phyloP scores from a whole-genome alignment of 2,797 vertebrate genomes.

The Trichosurus vulpecula region DNA sequence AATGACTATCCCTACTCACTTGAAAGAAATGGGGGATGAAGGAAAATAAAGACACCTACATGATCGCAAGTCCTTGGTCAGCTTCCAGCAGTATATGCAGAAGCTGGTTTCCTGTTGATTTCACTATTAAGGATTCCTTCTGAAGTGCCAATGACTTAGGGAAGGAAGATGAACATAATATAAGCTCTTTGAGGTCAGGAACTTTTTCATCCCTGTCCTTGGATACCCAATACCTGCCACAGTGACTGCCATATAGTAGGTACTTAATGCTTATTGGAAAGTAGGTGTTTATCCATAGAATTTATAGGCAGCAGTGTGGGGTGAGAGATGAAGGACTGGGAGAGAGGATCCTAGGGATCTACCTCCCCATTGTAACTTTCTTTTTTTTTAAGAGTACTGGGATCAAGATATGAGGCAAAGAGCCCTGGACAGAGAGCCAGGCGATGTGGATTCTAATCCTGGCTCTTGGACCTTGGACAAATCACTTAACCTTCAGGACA shows the following conservation, averaged over 20 bases:
- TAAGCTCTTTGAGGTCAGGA: background rate
- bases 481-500: background rate
- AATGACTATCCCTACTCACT: background rate
- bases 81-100: background rate
- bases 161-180: background rate
- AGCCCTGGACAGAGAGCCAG: background rate
- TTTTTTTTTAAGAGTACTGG: background rate
- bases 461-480: background rate
- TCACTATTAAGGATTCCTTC: constrained; percentile 13
- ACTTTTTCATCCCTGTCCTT: background rate
- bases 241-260: background rate
- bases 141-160: background rate
- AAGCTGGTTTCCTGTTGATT: background rate
- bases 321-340: background rate
- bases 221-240: background rate
- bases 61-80: background rate
- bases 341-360: background rate
- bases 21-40: background rate
- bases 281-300: background rate
- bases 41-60: background rate
- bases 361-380: background rate
- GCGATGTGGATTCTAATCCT: background rate
- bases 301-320: background rate
- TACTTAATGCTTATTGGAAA: background rate
- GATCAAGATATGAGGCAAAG: background rate